Evolutionary conservation across 2,113 vertebrate genomes (phyloP).

Genomic region (Tor tambroides): DNA sequence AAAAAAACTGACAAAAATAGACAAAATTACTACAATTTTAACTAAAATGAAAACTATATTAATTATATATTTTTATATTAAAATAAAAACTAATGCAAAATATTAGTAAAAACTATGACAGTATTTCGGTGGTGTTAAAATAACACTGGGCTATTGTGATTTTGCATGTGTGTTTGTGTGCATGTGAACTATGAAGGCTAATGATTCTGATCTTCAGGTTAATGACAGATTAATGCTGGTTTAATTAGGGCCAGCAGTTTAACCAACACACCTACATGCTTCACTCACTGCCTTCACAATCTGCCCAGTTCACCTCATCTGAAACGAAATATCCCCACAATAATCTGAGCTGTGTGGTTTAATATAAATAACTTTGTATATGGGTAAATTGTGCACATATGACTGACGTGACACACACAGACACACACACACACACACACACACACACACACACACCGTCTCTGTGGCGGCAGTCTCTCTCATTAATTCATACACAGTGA

Average conservation of each 20-base stretch:
- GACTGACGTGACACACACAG: neutral
- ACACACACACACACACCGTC: constrained; percentile 39
- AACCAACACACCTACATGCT: neutral
- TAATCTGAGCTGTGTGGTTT: neutral
- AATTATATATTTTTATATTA: no score
- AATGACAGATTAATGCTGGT: constrained; percentile 53
- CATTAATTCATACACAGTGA: constrained; percentile 64
- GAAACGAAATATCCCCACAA: neutral
- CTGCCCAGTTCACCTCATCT: neutral
- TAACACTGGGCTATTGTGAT: neutral
- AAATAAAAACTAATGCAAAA: neutral
- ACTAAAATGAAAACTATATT: no score
- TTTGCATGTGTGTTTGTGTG: neutral
- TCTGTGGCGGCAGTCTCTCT: constrained; percentile 53
- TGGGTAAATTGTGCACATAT: constrained; percentile 13
- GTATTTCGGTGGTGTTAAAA: neutral
- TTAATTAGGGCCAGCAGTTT: constrained; percentile 50
- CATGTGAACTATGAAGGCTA: constrained; percentile 28
- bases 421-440: neutral
- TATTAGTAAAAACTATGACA: neutral
- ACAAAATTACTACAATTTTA: no score
- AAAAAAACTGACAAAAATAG: no score
- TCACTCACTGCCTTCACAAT: neutral
- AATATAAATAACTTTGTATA: neutral
- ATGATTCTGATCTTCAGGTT: constrained; percentile 42